These are phyloP conservation scores for Tragelaphus strepsiceros DNA, from an alignment of 2,113 vertebrate genomes.

Conservation along the genomic window DNA sequence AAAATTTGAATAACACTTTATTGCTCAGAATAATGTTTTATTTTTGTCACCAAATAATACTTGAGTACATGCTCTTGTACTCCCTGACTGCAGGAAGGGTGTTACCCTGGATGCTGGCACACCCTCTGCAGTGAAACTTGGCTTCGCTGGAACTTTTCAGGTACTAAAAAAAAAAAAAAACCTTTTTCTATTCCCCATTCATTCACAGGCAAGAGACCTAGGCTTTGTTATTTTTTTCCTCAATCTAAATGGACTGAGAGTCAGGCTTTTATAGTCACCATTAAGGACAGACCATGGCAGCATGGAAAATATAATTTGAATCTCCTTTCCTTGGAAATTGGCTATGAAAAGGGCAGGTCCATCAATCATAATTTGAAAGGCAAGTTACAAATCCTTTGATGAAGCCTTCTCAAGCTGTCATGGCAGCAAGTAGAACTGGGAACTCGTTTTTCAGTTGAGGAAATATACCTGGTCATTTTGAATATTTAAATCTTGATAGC, in stretches of 20 bases:
- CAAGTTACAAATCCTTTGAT: not conserved
- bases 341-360: not conserved
- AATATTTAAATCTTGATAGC: constrained; percentile 40
- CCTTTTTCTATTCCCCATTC: not conserved
- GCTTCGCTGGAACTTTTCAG: constrained; percentile 46
- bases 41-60: constrained; percentile 60
- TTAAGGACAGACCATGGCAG: not conserved
- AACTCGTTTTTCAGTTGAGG: not conserved
- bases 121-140: not conserved
- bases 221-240: constrained; percentile 13
- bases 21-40: constrained; percentile 67
- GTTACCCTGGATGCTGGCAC: constrained; percentile 22
- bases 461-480: not conserved
- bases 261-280: not conserved
- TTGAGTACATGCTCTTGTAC: constrained; percentile 14
- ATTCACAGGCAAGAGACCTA: not conserved
- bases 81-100: constrained; percentile 49
- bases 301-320: not conserved
- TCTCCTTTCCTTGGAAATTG: not conserved
- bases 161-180: not conserved
- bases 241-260: constrained; percentile 20
- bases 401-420: not conserved
- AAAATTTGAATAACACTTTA: constrained; percentile 60
- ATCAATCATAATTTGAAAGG: constrained; percentile 29
- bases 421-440: not conserved